phyloP scores from a whole-genome alignment of 1,140 invertebrate genomes.

The Lerema accius region DNA sequence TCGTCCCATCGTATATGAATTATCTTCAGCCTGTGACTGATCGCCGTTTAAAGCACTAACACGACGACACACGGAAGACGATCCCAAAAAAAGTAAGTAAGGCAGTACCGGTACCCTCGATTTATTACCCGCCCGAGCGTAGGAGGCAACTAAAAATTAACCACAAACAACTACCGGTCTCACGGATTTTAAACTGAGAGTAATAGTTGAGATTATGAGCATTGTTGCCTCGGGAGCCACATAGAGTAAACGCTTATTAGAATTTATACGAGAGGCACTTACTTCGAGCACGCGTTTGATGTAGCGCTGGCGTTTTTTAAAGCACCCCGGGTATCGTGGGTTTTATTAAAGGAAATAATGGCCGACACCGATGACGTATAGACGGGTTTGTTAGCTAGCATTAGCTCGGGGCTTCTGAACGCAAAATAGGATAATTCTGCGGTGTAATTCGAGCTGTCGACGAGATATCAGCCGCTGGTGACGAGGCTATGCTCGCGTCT shows the following conservation, averaged over 20 bases:
- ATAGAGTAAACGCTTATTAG: slow-evolving; percentile 67
- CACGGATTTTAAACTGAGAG: slow-evolving; percentile 61
- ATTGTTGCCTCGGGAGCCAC: slow-evolving; percentile 67
- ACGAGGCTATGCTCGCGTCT: slow-evolving; percentile 54
- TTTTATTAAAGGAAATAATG: slow-evolving; percentile 69
- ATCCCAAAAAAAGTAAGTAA: slow-evolving; percentile 39
- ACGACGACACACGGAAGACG: slow-evolving; percentile 60
- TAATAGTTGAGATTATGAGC: slow-evolving; percentile 75
- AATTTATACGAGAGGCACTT: slow-evolving; percentile 64
- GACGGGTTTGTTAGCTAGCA: slow-evolving; percentile 27
- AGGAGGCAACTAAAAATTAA: slow-evolving; percentile 76
- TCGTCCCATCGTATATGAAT: slow-evolving; percentile 59
- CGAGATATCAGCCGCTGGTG: slow-evolving; percentile 67
- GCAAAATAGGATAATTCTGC: slow-evolving; percentile 65
- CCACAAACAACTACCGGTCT: slow-evolving; percentile 68
- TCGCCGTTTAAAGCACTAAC: slow-evolving; percentile 55
- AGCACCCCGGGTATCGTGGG: slow-evolving; percentile 55
- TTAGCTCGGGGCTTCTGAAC: slow-evolving; percentile 46
- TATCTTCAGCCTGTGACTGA: slow-evolving; percentile 63
- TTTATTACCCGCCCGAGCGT: slow-evolving; percentile 64
- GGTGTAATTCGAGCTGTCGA: slow-evolving; percentile 70
- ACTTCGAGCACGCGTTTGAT: slow-evolving; percentile 55
- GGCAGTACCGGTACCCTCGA: slow-evolving; percentile 36
- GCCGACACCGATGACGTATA: slow-evolving; percentile 53
- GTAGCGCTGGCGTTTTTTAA: slow-evolving; percentile 61